A percentile compares a stretch with the other conserved stretches of the same genome.
Conservation (phyloP, 2,888 invertebrate species). For the Eledona agricola region DNA sequence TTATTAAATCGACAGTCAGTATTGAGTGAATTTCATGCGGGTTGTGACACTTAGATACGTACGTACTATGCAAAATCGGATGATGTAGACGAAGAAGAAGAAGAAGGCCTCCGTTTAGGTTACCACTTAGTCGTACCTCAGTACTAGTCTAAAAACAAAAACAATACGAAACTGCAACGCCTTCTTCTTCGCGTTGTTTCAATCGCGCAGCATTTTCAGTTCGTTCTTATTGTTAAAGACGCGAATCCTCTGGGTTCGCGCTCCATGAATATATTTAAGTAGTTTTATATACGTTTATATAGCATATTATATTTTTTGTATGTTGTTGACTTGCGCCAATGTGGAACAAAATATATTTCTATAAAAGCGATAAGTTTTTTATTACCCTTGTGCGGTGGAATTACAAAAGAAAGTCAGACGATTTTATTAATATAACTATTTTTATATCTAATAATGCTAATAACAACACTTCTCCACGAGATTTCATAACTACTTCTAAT, state of each 20-base stretch:
- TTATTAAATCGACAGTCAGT: constrained; percentile 50
- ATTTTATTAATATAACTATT: constrained; percentile 41
- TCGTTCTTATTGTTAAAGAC: constrained; percentile 25
- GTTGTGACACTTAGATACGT: constrained; percentile 58
- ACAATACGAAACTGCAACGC: constrained; percentile 7
- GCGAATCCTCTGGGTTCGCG: constrained; percentile 30
- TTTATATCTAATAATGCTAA: constrained; percentile 49
- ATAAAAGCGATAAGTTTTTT: constrained; percentile 51
- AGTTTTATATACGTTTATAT: constrained; percentile 59
- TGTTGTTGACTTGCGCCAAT: constrained; percentile 65
- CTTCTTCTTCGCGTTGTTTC: constrained; percentile 15
- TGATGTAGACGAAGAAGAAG: constrained; percentile 41
- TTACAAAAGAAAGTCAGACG: too few species aligned
- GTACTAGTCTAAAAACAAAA: constrained; percentile 51
- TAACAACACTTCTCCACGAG: constrained; percentile 51
- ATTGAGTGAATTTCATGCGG: constrained; percentile 57
- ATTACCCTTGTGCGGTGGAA: constrained; percentile 29
- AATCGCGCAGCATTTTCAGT: constrained; percentile 9
- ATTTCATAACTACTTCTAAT: constrained; percentile 57
- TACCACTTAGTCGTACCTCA: constrained; percentile 52
- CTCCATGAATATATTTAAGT: constrained; percentile 48
- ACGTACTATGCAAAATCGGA: constrained; percentile 46
- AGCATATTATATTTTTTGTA: constrained; percentile 63
- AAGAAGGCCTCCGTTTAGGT: constrained; percentile 50
- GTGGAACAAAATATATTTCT: constrained; percentile 65